A percentile compares a stretch with the other conserved stretches of the same genome.
phyloP scores from a whole-genome alignment of 2,113 vertebrate species.

The Myiagra hebetior region DNA sequence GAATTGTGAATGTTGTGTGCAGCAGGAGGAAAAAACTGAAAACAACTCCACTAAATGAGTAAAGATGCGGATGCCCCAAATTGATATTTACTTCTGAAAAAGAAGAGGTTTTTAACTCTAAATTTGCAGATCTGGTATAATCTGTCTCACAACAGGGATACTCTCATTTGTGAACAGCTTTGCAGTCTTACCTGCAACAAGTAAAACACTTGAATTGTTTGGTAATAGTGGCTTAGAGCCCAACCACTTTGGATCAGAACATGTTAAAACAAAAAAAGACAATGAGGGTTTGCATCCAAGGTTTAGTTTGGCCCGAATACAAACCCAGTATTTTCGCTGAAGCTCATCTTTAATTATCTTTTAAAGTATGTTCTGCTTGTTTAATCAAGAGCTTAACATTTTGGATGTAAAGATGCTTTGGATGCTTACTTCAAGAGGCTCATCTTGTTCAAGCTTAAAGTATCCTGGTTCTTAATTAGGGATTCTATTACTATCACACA shows the following conservation, averaged over 20 bases:
- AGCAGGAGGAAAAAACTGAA: fast-evolving
- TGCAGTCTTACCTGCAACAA: neutral
- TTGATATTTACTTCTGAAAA: neutral
- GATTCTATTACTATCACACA: neutral
- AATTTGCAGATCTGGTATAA: neutral
- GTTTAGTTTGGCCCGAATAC: conserved; percentile 12
- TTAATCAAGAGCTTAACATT: conserved; percentile 31
- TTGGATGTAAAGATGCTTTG: conserved; percentile 10
- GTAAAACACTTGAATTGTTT: neutral
- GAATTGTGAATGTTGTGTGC: neutral
- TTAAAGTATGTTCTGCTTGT: neutral
- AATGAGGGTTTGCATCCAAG: neutral
- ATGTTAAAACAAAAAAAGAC: neutral
- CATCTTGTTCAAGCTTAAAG: neutral
- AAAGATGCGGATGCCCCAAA: neutral
- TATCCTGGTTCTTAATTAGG: neutral
- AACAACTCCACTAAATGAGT: neutral
- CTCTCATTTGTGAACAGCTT: neutral
- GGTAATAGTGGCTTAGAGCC: neutral
- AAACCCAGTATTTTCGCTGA: neutral
- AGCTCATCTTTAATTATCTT: conserved; percentile 23
- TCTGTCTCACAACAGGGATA: neutral
- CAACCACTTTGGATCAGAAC: neutral
- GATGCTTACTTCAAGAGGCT: conserved; percentile 22
- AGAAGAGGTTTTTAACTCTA: neutral